phyloP scores from a whole-genome alignment of 2,888 invertebrate genomes.

The Magallana nippona region DNA sequence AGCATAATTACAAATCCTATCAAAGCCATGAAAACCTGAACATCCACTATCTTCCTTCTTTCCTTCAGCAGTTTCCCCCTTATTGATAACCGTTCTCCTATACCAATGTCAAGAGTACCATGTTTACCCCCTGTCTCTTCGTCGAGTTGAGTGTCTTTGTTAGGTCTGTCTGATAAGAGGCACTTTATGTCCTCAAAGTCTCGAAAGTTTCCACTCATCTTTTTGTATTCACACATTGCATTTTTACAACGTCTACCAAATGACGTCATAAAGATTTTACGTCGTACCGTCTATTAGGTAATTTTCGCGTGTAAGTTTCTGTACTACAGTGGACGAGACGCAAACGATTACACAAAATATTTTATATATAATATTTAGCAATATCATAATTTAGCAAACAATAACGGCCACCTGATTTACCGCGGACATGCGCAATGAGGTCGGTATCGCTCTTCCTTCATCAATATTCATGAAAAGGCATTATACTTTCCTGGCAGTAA shows the following conservation, averaged over 20 bases:
- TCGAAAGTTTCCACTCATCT: constrained; percentile 59
- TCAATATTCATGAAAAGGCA: too few relatives aligned
- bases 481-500: too few relatives aligned
- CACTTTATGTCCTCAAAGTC: constrained; percentile 65
- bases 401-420: too few relatives aligned
- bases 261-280: constrained; percentile 28
- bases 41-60: constrained; percentile 62
- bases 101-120: constrained; percentile 54
- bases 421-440: too few relatives aligned
- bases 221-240: constrained; percentile 37
- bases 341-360: too few relatives aligned
- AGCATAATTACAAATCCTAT: constrained; percentile 69
- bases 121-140: constrained; percentile 52
- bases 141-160: constrained; percentile 62
- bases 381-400: too few relatives aligned
- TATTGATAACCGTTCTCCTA: constrained; percentile 65
- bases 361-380: too few relatives aligned
- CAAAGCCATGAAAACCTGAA: constrained; percentile 63
- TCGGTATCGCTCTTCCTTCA: too few relatives aligned
- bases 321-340: too few relatives aligned
- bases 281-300: not conserved
- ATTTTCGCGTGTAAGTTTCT: too few relatives aligned
- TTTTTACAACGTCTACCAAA: not conserved
- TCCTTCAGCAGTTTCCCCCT: constrained; percentile 63
- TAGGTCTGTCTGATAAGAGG: constrained; percentile 61